A percentile compares a stretch with the other conserved stretches of the same genome.
Conservation (phyloP, 2,113 vertebrate genomes). For the Puntigrus tetrazona region DNA sequence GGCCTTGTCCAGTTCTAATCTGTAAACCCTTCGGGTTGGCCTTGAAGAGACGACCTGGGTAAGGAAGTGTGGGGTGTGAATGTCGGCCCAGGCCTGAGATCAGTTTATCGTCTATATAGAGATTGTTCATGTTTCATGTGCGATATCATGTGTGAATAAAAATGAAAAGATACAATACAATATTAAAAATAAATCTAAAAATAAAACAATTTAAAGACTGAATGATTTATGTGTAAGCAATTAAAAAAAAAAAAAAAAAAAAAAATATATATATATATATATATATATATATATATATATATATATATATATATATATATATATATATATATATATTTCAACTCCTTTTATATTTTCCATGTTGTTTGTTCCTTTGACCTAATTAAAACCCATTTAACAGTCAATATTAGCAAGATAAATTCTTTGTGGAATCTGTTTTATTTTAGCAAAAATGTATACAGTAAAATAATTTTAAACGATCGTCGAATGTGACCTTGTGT, state of each 20-base stretch:
- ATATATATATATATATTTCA: too few relatives aligned
- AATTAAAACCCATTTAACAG: background rate
- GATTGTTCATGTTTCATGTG: background rate
- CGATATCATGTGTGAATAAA: background rate
- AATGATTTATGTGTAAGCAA: background rate
- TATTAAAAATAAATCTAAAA: background rate
- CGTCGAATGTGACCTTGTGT: background rate
- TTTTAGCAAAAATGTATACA: background rate
- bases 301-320: too few relatives aligned
- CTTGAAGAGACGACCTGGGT: conserved; percentile 29
- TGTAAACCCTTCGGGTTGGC: conserved; percentile 42
- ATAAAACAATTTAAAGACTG: background rate
- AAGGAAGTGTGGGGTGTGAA: background rate
- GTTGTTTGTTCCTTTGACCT: background rate
- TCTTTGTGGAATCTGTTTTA: background rate
- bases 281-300: too few relatives aligned
- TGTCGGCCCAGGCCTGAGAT: background rate
- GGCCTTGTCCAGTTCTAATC: conserved; percentile 59
- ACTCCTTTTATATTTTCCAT: too few relatives aligned
- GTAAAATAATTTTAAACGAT: background rate
- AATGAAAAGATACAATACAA: background rate
- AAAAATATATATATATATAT: too few relatives aligned
- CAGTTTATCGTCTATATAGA: background rate
- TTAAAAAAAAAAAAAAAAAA: too few relatives aligned
- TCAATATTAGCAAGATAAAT: background rate